Conservation (phyloP, 2,888 invertebrate genomes). For the Ceratothoa steindachneri region DNA sequence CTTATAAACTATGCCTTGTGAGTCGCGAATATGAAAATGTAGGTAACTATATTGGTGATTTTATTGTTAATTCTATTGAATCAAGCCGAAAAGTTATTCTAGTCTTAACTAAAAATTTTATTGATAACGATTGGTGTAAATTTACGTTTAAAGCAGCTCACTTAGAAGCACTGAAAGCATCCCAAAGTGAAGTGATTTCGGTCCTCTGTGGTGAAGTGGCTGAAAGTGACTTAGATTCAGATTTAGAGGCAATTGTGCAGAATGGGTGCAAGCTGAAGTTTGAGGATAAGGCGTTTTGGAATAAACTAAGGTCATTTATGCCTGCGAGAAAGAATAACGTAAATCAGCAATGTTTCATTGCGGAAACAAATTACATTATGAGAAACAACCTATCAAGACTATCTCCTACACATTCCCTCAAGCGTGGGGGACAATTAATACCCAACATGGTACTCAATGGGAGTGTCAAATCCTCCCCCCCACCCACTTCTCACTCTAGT, state of each 20-base stretch:
- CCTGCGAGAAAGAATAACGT: conserved; percentile 60
- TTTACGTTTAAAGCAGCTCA: conserved; percentile 84
- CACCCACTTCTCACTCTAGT: conserved; percentile 17
- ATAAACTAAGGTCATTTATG: conserved; percentile 77
- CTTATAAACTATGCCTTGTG: conserved; percentile 80
- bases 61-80: conserved; percentile 64
- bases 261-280: conserved; percentile 77
- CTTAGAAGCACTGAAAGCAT: conserved; percentile 73
- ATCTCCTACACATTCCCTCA: conserved; percentile 24
- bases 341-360: conserved; percentile 38
- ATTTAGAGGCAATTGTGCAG: conserved; percentile 78
- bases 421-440: conserved; percentile 21
- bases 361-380: conserved; percentile 46
- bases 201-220: conserved; percentile 73
- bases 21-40: conserved; percentile 86
- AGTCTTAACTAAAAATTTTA: conserved; percentile 80
- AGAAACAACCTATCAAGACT: conserved; percentile 35
- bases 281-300: conserved; percentile 91
- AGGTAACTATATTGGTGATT: conserved; percentile 76
- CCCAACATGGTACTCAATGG: conserved; percentile 38
- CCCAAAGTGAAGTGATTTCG: conserved; percentile 67
- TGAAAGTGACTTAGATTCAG: conserved; percentile 66
- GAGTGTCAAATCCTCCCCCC: conserved; percentile 12
- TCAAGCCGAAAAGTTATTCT: conserved; percentile 78
- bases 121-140: conserved; percentile 81